Percentiles rank a stretch among this genome's conserved stretches.
These are phyloP conservation scores for Morus bassanus DNA, from an alignment of 2,797 vertebrate species.

Conservation along the genomic window DNA sequence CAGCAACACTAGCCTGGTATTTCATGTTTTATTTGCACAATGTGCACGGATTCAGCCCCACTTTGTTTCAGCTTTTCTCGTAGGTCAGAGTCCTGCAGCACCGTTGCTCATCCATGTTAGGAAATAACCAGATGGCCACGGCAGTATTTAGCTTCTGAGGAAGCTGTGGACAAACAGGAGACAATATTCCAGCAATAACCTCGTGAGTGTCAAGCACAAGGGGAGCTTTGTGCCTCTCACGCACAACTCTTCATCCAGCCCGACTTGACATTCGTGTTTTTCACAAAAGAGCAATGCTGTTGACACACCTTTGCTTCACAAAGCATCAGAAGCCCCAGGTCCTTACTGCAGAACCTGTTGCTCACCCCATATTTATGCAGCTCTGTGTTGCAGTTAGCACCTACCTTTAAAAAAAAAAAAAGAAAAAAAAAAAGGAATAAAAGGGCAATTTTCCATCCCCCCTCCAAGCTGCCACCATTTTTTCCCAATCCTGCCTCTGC, in stretches of 20 bases:
- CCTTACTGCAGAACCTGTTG: not conserved
- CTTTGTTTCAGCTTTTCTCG: not conserved
- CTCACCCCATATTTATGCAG: not conserved
- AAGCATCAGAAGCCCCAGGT: not conserved
- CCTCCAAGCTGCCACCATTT: not conserved
- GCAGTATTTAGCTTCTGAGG: not conserved
- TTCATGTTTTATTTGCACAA: fast-evolving
- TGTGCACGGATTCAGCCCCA: not conserved
- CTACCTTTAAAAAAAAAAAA: not conserved
- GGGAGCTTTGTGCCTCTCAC: not conserved
- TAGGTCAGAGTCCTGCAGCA: not conserved
- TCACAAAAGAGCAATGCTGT: not conserved
- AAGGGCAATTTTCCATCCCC: not conserved
- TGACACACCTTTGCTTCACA: not conserved
- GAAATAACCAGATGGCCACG: fast-evolving
- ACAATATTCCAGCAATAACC: not conserved
- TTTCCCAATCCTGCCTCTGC: not conserved
- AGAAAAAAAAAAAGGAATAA: fast-evolving
- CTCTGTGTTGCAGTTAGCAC: not conserved
- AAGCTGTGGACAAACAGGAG: not conserved
- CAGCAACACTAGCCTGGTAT: not conserved
- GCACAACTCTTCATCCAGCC: not conserved
- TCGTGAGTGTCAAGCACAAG: fast-evolving
- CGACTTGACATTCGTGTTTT: fast-evolving
- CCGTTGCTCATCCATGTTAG: not conserved